These are phyloP conservation scores for Dryococelus australis DNA, from an alignment of 2,888 invertebrate genomes.

Conservation along the genomic window DNA sequence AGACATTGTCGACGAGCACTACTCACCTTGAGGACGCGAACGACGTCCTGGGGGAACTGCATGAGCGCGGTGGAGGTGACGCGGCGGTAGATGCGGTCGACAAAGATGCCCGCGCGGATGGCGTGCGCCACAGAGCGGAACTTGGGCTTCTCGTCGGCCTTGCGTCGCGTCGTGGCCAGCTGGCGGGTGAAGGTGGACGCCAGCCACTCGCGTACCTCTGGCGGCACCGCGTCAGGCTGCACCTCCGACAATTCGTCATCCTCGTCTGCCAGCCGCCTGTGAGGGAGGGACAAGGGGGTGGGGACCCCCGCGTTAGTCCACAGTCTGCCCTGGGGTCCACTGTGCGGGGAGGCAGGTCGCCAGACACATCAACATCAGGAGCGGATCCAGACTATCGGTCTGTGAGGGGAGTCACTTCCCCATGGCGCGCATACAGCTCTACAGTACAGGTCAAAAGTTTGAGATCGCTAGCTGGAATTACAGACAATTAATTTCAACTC, in stretches of 20 bases:
- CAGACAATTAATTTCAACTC: no score
- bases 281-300: not conserved
- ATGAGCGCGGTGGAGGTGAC: conserved; percentile 79
- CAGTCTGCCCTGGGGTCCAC: no score
- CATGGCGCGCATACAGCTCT: no score
- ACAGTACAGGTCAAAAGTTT: no score
- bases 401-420: no score
- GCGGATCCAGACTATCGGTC: no score
- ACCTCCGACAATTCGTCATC: conserved; percentile 96
- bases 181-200: conserved; percentile 95
- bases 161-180: conserved; percentile 77
- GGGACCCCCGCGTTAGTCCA: no score
- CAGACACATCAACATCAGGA: no score
- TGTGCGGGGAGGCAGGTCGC: no score
- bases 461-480: no score
- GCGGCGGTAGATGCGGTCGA: conserved; percentile 90
- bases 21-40: conserved; percentile 83
- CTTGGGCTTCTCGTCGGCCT: conserved; percentile 83
- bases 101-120: conserved; percentile 95
- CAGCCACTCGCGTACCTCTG: conserved; percentile 95
- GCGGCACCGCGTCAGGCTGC: conserved; percentile 95
- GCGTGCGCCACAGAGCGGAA: conserved; percentile 96
- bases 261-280: conserved; percentile 83
- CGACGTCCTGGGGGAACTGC: conserved; percentile 88
- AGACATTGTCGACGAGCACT: conserved; percentile 49